Percentiles rank a stretch among this genome's conserved stretches.
Evolutionary conservation across 1,140 invertebrate genomes (phyloP).

Genomic region (Cardiocondyla obscurior): DNA sequence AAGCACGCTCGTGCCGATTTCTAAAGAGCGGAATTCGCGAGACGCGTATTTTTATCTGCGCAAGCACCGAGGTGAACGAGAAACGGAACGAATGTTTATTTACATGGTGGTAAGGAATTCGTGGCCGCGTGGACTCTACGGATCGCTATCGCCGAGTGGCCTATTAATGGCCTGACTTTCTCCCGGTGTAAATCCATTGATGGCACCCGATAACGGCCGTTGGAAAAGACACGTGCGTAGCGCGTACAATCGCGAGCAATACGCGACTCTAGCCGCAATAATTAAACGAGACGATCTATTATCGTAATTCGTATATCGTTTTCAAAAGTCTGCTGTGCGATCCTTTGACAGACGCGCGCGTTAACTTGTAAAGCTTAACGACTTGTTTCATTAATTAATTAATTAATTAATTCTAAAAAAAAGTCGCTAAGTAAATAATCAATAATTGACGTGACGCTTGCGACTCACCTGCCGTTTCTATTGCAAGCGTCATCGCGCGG

Average conservation of each 20-base stretch:
- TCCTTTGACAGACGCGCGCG: neutral
- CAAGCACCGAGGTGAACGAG: neutral
- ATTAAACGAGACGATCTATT: neutral
- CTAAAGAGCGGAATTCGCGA: constrained; percentile 50
- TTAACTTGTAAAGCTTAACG: neutral
- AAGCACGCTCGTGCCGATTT: constrained; percentile 29
- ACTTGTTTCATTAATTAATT: neutral
- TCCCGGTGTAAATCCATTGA: constrained; percentile 60
- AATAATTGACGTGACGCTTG: neutral
- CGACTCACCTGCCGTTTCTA: constrained; percentile 75
- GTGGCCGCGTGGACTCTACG: constrained; percentile 5
- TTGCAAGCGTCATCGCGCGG: constrained; percentile 68
- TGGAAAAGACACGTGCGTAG: constrained; percentile 15
- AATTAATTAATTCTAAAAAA: neutral
- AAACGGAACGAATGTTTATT: constrained; percentile 49
- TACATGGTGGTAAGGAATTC: constrained; percentile 55
- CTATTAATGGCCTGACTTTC: constrained; percentile 73
- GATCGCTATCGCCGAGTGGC: constrained; percentile 63
- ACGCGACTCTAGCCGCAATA: neutral
- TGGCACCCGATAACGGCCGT: constrained; percentile 56
- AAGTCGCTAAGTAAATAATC: no score
- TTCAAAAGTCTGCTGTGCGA: neutral
- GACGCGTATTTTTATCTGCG: constrained; percentile 18
- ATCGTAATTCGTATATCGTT: neutral
- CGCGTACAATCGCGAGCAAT: neutral